phyloP scores from a whole-genome alignment of 2,888 invertebrate genomes.

The Zhuqinia jingwanae region DNA sequence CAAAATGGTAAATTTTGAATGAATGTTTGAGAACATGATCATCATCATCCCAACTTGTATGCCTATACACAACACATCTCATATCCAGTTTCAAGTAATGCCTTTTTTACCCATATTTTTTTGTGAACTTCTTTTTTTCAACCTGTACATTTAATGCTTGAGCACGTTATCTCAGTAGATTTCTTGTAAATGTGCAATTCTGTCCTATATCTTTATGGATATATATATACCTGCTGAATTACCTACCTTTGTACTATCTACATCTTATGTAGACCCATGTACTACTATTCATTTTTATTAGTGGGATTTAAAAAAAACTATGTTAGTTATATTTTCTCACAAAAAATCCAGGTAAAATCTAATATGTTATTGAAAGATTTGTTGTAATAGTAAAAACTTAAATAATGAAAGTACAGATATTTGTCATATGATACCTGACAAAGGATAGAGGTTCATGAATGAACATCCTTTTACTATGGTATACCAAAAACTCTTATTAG shows the following conservation, averaged over 20 bases:
- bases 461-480: conserved; percentile 40
- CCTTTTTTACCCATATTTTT: conserved; percentile 1
- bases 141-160: conserved; percentile 56
- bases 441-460: conserved; percentile 15
- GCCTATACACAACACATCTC: conserved; percentile 21
- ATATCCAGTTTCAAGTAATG: conserved; percentile 40
- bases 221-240: too few species aligned
- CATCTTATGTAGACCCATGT: too few species aligned
- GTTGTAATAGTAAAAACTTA: neutral
- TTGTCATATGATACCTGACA: conserved; percentile 33
- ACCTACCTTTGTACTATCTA: neutral
- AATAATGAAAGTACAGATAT: neutral
- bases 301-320: conserved; percentile 3
- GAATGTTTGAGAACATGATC: conserved; percentile 54
- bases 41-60: conserved; percentile 3
- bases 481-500: too few species aligned
- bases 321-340: neutral
- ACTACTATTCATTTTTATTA: neutral
- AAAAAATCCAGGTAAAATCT: neutral
- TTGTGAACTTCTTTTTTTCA: neutral
- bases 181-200: neutral
- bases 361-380: neutral
- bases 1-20: conserved; percentile 45
- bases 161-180: conserved; percentile 26
- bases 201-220: neutral